These are phyloP conservation scores for Oreochromis aureus DNA, from an alignment of 2,113 vertebrate genomes.

Conservation along the genomic window DNA sequence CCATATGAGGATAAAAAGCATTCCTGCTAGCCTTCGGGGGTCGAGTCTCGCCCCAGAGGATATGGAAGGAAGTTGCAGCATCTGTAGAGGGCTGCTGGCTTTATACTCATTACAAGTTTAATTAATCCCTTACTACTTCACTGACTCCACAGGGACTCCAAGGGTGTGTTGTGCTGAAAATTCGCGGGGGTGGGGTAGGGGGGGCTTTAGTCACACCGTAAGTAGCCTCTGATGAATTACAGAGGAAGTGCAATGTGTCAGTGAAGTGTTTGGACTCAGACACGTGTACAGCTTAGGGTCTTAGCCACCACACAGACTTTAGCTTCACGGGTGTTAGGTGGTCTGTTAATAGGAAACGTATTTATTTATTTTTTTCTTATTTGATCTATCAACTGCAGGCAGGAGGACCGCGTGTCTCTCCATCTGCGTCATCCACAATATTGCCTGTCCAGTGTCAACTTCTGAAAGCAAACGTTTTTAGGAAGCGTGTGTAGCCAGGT, in stretches of 20 bases:
- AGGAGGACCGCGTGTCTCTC: background rate
- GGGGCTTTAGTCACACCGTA: conserved; percentile 34
- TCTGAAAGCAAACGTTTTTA: conserved; percentile 4
- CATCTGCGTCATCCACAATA: background rate
- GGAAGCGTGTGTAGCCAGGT: conserved; percentile 1
- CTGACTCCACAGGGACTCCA: conserved; percentile 38
- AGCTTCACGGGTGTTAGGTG: background rate
- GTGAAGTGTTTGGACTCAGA: conserved; percentile 1
- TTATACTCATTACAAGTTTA: conserved; percentile 63
- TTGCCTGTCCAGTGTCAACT: conserved; percentile 18
- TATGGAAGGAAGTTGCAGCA: conserved; percentile 38
- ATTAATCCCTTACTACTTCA: conserved; percentile 64
- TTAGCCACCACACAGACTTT: background rate
- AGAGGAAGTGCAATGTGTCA: conserved; percentile 6
- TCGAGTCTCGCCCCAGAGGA: conserved; percentile 26
- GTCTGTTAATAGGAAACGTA: background rate
- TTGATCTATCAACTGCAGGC: background rate
- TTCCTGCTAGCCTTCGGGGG: conserved; percentile 20
- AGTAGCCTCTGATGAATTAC: conserved; percentile 48
- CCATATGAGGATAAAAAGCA: conserved; percentile 54
- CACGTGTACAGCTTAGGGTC: background rate
- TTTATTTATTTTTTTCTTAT: conserved; percentile 1
- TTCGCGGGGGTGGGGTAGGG: background rate
- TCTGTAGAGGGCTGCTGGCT: conserved; percentile 35
- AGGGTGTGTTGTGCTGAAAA: conserved; percentile 33